Evolutionary conservation across 1,140 invertebrate genomes (phyloP).

Genomic region (Bombus turneri): DNA sequence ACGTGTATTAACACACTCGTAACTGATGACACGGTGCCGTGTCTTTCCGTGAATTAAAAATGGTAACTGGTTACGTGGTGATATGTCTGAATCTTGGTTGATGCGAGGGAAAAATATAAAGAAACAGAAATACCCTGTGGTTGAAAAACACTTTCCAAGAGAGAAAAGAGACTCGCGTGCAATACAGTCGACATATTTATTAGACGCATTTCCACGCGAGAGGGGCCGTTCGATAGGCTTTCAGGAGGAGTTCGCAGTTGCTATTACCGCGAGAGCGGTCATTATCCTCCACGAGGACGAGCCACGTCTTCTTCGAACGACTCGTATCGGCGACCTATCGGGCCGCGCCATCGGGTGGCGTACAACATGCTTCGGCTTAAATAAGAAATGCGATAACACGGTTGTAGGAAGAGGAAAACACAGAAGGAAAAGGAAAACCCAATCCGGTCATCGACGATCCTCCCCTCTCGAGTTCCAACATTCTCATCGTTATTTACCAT

Average conservation of each 20-base stretch:
- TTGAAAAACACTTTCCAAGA: neutral
- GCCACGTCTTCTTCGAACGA: slow-evolving; percentile 29
- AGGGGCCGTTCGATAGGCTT: neutral
- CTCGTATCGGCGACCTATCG: slow-evolving; percentile 57
- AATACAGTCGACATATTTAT: neutral
- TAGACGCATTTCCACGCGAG: slow-evolving; percentile 6
- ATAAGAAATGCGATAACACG: slow-evolving; percentile 69
- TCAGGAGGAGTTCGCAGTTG: neutral
- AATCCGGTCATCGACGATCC: slow-evolving; percentile 12
- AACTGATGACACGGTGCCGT: neutral
- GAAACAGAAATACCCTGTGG: neutral
- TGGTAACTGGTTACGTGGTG: neutral
- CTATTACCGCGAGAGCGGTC: slow-evolving; percentile 11
- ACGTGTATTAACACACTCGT: neutral
- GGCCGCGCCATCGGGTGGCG: slow-evolving; percentile 17
- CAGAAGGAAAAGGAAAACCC: slow-evolving; percentile 2
- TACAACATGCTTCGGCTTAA: slow-evolving; percentile 43
- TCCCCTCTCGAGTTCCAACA: slow-evolving; percentile 24
- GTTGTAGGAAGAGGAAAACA: neutral
- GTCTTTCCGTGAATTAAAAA: neutral
- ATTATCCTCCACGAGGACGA: slow-evolving; percentile 31
- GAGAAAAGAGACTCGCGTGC: neutral
- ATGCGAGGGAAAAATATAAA: neutral
- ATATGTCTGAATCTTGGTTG: neutral
- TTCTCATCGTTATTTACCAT: slow-evolving; percentile 67